Evolutionary conservation across 2,113 vertebrate species (phyloP), one percentile per base, ranked within the genome.

Genomic region (Hassar affinis): DNA sequence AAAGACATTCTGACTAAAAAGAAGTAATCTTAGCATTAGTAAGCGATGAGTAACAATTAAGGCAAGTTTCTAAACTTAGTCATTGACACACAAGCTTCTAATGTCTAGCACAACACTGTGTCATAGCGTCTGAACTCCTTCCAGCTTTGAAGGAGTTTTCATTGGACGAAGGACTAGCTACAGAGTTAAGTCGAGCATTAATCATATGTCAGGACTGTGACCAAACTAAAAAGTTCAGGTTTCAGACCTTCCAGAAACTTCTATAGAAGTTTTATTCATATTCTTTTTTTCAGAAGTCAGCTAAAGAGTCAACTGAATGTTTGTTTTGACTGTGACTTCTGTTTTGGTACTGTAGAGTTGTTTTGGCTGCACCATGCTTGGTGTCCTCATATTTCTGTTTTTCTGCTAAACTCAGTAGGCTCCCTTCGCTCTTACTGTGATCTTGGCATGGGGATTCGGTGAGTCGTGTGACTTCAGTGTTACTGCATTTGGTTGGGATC

Each of bases 251-350:
- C 52, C 25, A 6, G 18, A 25, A 33, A 38, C 66, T 54, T 57
- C 35, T 30, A 2, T 10, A 66, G 66, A 42, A 12, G 17, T 25
- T 27, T 52, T 9, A 45, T 52, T 72, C 54, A 15, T 47, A 52
- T 72, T 25, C 17, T 72, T 72, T 72, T 72, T 59, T 30, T 54
- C 75, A 68, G 33, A 80, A 49, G 35, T 64, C 84, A 42, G 35
- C 79, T 61, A 27, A 71, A 59, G 80, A 54, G 56, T 74, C 61
- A 59, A 79, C 18, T 47, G 68, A 56, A 57, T 75, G 15, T 54
- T 47, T 74, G 35, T 66, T 62, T 74, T 74, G 76, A 74, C 76
- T 79, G 74, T 12, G 6, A 33, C 66, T 71, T 27, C 4, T 61
- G 59, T 69, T 82, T 69, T 42, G 22, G 54, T 38, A 78, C 42